Evolutionary conservation across 2,113 vertebrate genomes (phyloP).

Genomic region (Heliornis fulica): DNA sequence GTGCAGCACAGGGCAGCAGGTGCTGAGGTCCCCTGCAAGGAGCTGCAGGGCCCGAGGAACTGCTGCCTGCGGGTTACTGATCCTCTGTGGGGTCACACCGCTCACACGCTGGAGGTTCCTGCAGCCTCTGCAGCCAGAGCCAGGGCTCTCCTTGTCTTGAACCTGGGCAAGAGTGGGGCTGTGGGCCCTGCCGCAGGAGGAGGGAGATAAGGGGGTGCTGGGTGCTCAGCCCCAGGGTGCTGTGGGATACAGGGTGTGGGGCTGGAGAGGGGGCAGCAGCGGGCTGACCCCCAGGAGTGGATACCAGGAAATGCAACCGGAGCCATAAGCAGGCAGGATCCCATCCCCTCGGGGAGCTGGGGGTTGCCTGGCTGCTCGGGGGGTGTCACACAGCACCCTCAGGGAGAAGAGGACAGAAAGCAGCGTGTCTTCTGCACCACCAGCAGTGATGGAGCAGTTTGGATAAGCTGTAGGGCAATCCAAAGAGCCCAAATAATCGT

Average conservation of each 20-base stretch:
- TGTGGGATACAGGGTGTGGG: not conserved
- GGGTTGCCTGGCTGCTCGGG: too few relatives aligned
- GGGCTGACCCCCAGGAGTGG: not conserved
- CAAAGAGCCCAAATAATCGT: not conserved
- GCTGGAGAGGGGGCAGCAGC: not conserved
- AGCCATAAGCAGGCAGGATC: not conserved
- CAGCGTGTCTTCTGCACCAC: not conserved
- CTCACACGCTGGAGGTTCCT: not conserved
- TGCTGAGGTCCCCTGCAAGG: not conserved
- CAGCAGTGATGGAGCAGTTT: not conserved
- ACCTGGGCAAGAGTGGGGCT: not conserved
- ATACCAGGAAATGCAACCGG: not conserved
- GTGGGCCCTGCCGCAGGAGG: not conserved
- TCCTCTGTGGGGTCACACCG: too few relatives aligned
- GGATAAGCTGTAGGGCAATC: not conserved
- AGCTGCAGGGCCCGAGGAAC: not conserved
- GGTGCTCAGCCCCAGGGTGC: not conserved
- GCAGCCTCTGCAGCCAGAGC: not conserved
- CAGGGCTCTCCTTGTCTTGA: not conserved
- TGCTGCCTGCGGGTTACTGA: too few relatives aligned
- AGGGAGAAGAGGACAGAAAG: not conserved
- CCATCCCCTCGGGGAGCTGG: accelerated
- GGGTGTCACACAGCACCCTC: accelerated
- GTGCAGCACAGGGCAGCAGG: not conserved
- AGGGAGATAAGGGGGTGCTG: not conserved